A percentile compares a stretch with the other conserved stretches of the same genome.
Conservation (phyloP, 2,113 vertebrate species). For the Forbesichthys papilliferus region DNA sequence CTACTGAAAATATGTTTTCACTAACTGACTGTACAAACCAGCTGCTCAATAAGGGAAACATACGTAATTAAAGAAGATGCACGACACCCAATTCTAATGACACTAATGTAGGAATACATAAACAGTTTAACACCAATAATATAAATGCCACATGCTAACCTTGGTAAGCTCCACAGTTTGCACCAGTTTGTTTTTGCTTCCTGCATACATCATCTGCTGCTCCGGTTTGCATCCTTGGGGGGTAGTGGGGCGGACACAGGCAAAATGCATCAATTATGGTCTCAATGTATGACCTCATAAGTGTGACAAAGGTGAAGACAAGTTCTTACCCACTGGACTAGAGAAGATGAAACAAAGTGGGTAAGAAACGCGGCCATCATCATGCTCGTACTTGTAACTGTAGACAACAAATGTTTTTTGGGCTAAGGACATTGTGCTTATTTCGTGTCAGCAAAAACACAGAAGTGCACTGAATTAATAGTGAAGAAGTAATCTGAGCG, state of each 20-base stretch:
- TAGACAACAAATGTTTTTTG: slow-evolving; percentile 91
- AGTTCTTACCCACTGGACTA: slow-evolving; percentile 89
- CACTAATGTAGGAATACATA: not conserved
- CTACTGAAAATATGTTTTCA: too few species aligned
- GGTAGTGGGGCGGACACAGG: not conserved
- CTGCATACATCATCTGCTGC: slow-evolving; percentile 98
- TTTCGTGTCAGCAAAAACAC: not conserved
- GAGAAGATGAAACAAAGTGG: slow-evolving; percentile 98
- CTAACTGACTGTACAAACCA: too few species aligned
- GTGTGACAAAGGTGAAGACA: not conserved
- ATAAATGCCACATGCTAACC: slow-evolving; percentile 70
- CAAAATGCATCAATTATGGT: not conserved
- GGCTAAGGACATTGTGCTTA: slow-evolving; percentile 82
- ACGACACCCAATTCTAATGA: not conserved
- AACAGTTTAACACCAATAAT: not conserved
- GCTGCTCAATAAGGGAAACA: too few species aligned
- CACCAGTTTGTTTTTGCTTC: slow-evolving; percentile 96
- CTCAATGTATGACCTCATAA: not conserved
- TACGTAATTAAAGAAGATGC: too few species aligned
- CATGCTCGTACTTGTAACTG: slow-evolving; percentile 95
- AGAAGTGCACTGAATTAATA: not conserved
- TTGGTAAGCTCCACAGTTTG: slow-evolving; percentile 90
- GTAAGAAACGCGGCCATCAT: slow-evolving; percentile 94
- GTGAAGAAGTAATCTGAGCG: not conserved
- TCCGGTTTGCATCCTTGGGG: slow-evolving; percentile 89